These are phyloP conservation scores for Daphoenositta chrysoptera DNA, from an alignment of 2,113 vertebrate genomes.

Conservation along the genomic window DNA sequence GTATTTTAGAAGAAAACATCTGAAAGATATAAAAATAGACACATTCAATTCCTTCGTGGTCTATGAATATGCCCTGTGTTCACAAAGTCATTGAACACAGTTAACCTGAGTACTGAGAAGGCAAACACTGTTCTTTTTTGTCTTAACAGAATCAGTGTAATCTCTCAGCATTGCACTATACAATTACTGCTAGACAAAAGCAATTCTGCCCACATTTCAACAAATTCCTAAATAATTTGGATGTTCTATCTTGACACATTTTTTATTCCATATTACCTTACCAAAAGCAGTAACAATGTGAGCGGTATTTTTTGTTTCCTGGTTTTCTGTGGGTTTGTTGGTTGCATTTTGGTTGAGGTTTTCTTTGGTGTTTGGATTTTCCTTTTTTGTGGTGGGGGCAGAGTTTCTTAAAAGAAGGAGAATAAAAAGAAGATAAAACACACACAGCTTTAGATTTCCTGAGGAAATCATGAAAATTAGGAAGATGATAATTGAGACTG, in stretches of 20 bases:
- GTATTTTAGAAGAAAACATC: background rate
- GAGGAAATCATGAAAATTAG: background rate
- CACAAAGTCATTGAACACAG: background rate
- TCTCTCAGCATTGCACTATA: background rate
- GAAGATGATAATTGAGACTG: background rate
- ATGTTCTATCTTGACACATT: background rate
- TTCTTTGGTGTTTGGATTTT: too few species aligned
- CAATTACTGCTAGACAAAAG: background rate
- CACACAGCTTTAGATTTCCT: background rate
- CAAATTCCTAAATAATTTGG: background rate
- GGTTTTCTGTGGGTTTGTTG: background rate
- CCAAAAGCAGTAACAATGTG: background rate
- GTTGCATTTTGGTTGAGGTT: background rate
- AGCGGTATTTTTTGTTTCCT: background rate
- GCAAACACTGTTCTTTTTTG: background rate
- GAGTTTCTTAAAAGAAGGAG: background rate
- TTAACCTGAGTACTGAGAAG: background rate
- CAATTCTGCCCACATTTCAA: background rate
- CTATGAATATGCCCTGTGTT: background rate
- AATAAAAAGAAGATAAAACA: background rate
- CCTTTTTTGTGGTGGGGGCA: accelerated
- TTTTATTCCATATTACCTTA: background rate
- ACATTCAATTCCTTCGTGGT: background rate
- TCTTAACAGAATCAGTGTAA: background rate
- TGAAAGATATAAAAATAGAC: background rate